Evolutionary conservation across 2,113 vertebrate species (phyloP), one percentile per base, ranked within the genome.

Genomic region (Tupaia chinensis): DNA sequence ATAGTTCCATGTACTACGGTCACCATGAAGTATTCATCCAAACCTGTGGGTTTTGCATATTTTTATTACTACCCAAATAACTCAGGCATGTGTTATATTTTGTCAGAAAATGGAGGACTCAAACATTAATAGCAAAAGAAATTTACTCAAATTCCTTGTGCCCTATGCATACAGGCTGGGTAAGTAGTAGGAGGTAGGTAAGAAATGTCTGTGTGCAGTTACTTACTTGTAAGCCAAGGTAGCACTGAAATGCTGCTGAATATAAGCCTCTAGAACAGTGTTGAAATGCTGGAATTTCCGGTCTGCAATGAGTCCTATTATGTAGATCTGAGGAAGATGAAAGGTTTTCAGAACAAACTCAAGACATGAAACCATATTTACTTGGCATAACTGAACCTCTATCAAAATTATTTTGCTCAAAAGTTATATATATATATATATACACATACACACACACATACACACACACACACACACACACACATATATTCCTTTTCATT

Each of bases 201-300:
- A 65, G 70, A 89, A 87, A 84, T 27, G 3, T 23, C 23, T 25
- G 23, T 15, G 6, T 15, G 9, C 9, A 74, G 84, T 25, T 91
- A 99, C 99, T 98, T 99, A 99, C 99, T 99, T 99, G 98, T 99
- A 99, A 56, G 99, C 99, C 97, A 99, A 79, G 0, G 99, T 99
- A 17, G 99, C 99, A 92, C 99, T 99, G 85, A 99, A 99, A 97
- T 99, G 99, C 96, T 99, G 99, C 56, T 99, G 99, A 96, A 99
- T 99, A 90, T 99, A 99, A 2, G 99, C 99, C 98, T 99, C 99
- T 98, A 99, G 95, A 92, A 99, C 99, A 0, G 99, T 99, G 97
- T 99, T 99, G 97, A 99, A 99, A 97, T 99, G 99, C 96, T 99
- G 99, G 96, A 99, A 99, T 97, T 99, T 99, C 68, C 99, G 98